phyloP scores from a whole-genome alignment of 2,888 invertebrate genomes.

The Sinohyriopsis cumingii region DNA sequence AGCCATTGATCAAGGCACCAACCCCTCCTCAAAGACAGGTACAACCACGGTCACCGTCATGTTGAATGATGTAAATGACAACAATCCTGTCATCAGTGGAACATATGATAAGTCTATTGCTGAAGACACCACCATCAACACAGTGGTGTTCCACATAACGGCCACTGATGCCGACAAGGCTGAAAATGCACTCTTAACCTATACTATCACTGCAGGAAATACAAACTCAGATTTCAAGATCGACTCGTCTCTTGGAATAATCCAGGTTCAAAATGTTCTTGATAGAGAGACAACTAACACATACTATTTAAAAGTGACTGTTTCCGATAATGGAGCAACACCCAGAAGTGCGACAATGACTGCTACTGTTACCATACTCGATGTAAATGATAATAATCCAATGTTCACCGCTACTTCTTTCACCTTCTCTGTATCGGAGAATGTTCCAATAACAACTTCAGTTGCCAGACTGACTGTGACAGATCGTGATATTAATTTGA shows the following conservation, averaged over 20 bases:
- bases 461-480: constrained; percentile 47
- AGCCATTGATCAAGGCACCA: constrained; percentile 49
- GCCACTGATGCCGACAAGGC: constrained; percentile 56
- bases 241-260: constrained; percentile 43
- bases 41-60: constrained; percentile 54
- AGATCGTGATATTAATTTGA: constrained; percentile 52
- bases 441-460: constrained; percentile 37
- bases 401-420: constrained; percentile 44
- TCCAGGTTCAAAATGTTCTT: constrained; percentile 46
- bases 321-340: constrained; percentile 41
- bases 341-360: constrained; percentile 32
- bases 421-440: constrained; percentile 49
- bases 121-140: constrained; percentile 49
- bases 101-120: constrained; percentile 40
- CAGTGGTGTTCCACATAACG: constrained; percentile 40
- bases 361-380: constrained; percentile 49
- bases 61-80: constrained; percentile 60
- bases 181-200: constrained; percentile 47
- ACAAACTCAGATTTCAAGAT: constrained; percentile 50
- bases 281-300: constrained; percentile 55
- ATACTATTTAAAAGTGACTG: constrained; percentile 46
- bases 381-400: constrained; percentile 59
- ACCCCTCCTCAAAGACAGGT: constrained; percentile 36
- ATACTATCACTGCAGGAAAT: constrained; percentile 53
- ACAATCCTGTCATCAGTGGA: constrained; percentile 48